Percentiles rank a stretch among this genome's conserved stretches.
Evolutionary conservation across 2,797 vertebrate species (phyloP).

Genomic region (Thalassophryne amazonica): DNA sequence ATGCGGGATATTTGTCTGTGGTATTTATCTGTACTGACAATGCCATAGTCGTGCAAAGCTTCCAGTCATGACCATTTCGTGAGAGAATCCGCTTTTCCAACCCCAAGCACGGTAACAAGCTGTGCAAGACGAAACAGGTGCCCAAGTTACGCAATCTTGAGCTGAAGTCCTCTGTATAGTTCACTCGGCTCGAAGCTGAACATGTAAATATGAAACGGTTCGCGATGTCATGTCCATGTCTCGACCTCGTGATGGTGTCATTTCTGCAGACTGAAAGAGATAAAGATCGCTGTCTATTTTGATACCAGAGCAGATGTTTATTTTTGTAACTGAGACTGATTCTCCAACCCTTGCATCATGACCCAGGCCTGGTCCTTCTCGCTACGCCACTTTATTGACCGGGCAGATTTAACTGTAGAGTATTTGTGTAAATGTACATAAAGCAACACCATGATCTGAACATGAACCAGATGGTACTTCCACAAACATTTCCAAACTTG

Average conservation of each 20-base stretch:
- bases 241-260: neutral
- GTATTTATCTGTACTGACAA: too few relatives aligned
- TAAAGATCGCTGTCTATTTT: slow-evolving; percentile 67
- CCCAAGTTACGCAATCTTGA: neutral
- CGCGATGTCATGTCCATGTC: neutral
- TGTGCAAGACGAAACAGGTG: neutral
- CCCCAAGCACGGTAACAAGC: neutral
- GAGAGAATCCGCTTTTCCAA: too few relatives aligned
- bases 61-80: too few relatives aligned
- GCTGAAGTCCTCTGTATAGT: neutral
- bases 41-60: too few relatives aligned
- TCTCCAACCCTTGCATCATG: neutral
- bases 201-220: slow-evolving; percentile 32
- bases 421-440: slow-evolving; percentile 47
- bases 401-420: slow-evolving; percentile 2
- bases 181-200: neutral
- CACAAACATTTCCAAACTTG: neutral
- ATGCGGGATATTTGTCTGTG: too few relatives aligned
- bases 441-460: neutral
- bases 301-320: slow-evolving; percentile 72
- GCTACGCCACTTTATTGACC: slow-evolving; percentile 11
- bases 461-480: neutral
- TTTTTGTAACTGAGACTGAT: slow-evolving; percentile 66
- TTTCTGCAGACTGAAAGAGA: slow-evolving; percentile 31
- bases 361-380: neutral